A percentile compares a stretch with the other conserved stretches of the same genome.
Conservation (phyloP, 1,140 invertebrate genomes). For the Halictus rubicundus region DNA sequence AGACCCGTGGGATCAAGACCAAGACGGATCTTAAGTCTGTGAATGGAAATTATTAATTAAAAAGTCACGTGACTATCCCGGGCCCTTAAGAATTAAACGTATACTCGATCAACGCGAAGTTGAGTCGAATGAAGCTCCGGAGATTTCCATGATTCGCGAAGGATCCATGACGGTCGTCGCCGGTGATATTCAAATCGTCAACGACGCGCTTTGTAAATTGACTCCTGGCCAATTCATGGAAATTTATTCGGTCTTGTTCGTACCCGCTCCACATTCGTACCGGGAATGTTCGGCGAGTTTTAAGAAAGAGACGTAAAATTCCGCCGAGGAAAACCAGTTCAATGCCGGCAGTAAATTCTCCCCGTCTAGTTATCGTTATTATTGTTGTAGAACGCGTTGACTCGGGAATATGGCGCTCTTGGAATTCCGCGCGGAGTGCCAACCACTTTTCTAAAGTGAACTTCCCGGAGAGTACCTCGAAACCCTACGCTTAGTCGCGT, state of each 20-base stretch:
- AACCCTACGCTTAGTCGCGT: too few relatives aligned
- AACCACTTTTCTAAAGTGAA: neutral
- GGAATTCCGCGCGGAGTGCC: neutral
- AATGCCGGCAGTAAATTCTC: neutral
- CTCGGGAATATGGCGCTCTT: neutral
- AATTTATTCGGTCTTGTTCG: constrained; percentile 10
- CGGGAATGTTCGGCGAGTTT: neutral
- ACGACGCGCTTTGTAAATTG: neutral
- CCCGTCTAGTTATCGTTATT: neutral
- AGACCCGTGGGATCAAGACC: too few relatives aligned
- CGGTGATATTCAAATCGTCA: constrained; percentile 17
- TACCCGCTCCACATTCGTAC: neutral
- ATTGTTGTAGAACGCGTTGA: neutral
- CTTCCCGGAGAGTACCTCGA: too few relatives aligned
- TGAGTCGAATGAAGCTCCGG: neutral
- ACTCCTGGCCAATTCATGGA: constrained; percentile 2
- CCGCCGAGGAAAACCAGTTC: neutral
- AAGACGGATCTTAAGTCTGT: too few relatives aligned
- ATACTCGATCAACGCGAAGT: too few relatives aligned
- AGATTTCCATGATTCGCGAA: neutral
- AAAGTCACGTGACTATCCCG: too few relatives aligned
- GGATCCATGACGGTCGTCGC: neutral
- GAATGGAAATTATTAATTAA: too few relatives aligned
- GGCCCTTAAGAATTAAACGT: too few relatives aligned
- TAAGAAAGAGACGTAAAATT: neutral